phyloP scores from a whole-genome alignment of 2,113 vertebrate genomes.

The Hippocampus zosterae region DNA sequence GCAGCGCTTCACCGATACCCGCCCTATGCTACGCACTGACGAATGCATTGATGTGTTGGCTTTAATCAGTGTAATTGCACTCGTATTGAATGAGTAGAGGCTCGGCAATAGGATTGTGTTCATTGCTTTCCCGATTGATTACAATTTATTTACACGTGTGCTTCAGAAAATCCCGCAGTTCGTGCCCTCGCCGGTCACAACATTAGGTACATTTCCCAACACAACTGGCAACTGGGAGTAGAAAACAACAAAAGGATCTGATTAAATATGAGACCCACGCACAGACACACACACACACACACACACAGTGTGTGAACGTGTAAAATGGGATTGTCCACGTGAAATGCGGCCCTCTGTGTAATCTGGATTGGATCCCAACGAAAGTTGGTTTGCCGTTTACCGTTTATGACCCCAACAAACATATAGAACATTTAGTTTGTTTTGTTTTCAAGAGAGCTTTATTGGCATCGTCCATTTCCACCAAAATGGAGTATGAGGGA shows the following conservation, averaged over 20 bases:
- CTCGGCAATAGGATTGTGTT: neutral
- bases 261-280: neutral
- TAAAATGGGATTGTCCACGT: neutral
- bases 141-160: neutral
- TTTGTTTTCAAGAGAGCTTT: neutral
- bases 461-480: neutral
- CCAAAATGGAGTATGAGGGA: neutral
- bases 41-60: conserved; percentile 49
- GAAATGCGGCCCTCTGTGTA: neutral
- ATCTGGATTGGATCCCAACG: neutral
- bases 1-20: neutral
- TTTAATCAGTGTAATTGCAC: conserved; percentile 57
- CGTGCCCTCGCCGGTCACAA: neutral
- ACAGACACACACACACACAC: neutral
- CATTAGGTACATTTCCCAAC: neutral
- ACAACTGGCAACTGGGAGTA: neutral
- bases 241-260: neutral
- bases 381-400: neutral
- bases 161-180: neutral
- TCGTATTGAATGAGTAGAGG: conserved; percentile 26
- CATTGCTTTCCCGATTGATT: neutral
- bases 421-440: too few relatives aligned
- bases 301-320: neutral
- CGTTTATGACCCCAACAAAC: neutral
- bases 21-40: neutral